These are phyloP conservation scores for Aphelinus atriplicis DNA, from an alignment of 1,140 invertebrate genomes.

Conservation along the genomic window DNA sequence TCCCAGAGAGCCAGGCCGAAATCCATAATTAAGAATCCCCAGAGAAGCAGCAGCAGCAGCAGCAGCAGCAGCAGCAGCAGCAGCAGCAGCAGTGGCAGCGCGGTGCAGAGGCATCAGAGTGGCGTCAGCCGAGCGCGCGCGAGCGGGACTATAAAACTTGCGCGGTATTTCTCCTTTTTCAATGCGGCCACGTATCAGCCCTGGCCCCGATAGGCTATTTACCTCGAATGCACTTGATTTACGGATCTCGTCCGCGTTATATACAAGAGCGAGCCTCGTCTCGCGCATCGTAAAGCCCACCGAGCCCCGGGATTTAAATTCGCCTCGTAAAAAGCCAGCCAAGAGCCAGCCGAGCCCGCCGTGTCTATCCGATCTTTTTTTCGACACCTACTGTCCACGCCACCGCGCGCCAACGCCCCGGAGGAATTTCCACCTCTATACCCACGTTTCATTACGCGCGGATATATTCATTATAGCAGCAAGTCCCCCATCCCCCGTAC, in stretches of 20 bases:
- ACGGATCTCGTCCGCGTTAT: background rate
- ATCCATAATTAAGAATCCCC: background rate
- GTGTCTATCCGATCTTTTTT: background rate
- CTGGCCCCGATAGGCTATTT: background rate
- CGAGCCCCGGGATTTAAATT: constrained; percentile 4
- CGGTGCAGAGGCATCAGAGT: no score
- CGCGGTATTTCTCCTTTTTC: background rate
- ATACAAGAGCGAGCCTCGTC: background rate
- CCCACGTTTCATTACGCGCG: no score
- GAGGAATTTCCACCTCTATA: no score
- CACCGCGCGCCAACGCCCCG: no score
- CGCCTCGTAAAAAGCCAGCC: constrained; percentile 14
- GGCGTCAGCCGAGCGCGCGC: background rate
- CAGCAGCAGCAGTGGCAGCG: no score
- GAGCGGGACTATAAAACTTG: background rate
- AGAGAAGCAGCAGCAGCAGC: no score
- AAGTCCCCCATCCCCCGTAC: no score
- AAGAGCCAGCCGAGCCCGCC: background rate
- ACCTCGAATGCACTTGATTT: constrained; percentile 1
- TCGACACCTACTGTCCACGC: background rate
- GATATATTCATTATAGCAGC: background rate
- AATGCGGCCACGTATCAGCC: background rate
- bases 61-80: no score
- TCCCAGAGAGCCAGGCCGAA: background rate
- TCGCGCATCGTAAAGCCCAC: background rate